Evolutionary conservation across 2,113 vertebrate species (phyloP), one percentile per base, ranked within the genome.

Genomic region (Ginglymostoma cirratum): DNA sequence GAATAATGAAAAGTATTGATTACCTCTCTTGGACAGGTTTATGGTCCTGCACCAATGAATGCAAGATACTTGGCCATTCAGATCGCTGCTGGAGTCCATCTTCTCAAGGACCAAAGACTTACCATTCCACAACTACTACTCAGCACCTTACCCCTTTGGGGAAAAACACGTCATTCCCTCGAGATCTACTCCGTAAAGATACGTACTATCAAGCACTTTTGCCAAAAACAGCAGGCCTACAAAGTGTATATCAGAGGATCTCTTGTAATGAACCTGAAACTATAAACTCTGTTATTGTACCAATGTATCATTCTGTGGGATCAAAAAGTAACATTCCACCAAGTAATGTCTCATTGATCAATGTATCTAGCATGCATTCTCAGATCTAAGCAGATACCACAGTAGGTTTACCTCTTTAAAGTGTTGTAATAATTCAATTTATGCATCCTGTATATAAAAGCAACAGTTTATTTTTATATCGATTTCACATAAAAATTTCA

Each of bases 1-100:
- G n/a, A 15, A 67, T 83, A 66, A 52, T 95, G 27, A 12, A 96
- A 95, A 61, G 15, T 87, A 52, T 55, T 42, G 67, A 93, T 23
- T 42, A 85, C 70, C 45, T 67, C 95, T 38, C 96, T 96, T 95
- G 96, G 85, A 78, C 97, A 99, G 99, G 98, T 97, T 97, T 99
- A 90, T 99, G 99, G 99, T 98, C 99, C 0, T 99, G 99, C 96
- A 99, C 99, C 0, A 99, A 98, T 0, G 99, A 99, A 96, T 99
- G 99, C 97, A 99, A 99, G 97, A 98, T 99, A 96, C 97, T 99
- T 96, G 99, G 99, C 65, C 99, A 99, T 97, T 99, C 99, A 0
- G 99, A 99, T 96, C 98, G 99, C 96, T 99, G 99, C 97, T 99
- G 99, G 99, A 99, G 98, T 96, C 99, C 99, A 0, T 99, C 99